phyloP scores from a whole-genome alignment of 2,888 invertebrate species.

The Phortica okadai region DNA sequence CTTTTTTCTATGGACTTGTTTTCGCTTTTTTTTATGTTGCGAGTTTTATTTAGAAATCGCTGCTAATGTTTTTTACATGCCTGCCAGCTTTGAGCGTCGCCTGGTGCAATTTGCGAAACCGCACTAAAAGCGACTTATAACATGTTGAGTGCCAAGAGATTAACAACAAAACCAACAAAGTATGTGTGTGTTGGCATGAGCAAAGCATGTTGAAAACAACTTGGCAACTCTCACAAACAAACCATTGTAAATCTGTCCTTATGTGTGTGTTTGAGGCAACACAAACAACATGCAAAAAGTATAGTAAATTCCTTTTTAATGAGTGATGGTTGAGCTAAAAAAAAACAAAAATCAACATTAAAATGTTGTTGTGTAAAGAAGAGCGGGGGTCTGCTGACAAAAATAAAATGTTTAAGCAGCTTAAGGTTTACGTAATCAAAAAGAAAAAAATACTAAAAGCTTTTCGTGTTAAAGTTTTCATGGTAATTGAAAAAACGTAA shows the following conservation, averaged over 20 bases:
- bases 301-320: conserved; percentile 70
- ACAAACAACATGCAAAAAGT: conserved; percentile 23
- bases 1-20: conserved; percentile 6
- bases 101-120: conserved; percentile 57
- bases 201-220: neutral
- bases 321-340: conserved; percentile 56
- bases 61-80: neutral
- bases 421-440: conserved; percentile 69
- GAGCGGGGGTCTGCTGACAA: conserved; percentile 16
- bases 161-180: conserved; percentile 49
- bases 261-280: conserved; percentile 5
- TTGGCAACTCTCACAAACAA: conserved; percentile 48
- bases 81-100: conserved; percentile 1
- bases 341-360: conserved; percentile 27
- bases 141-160: conserved; percentile 70
- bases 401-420: conserved; percentile 62
- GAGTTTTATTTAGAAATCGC: conserved; percentile 32
- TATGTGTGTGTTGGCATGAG: conserved; percentile 29
- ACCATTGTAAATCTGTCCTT: conserved; percentile 30
- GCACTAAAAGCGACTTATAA: conserved; percentile 72
- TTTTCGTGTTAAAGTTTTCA: conserved; percentile 60
- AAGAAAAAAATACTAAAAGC: conserved; percentile 66
- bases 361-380: neutral
- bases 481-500: conserved; percentile 15
- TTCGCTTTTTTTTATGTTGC: conserved; percentile 5